Evolutionary conservation across 2,888 invertebrate species (phyloP).

Genomic region (Philaethria dido): DNA sequence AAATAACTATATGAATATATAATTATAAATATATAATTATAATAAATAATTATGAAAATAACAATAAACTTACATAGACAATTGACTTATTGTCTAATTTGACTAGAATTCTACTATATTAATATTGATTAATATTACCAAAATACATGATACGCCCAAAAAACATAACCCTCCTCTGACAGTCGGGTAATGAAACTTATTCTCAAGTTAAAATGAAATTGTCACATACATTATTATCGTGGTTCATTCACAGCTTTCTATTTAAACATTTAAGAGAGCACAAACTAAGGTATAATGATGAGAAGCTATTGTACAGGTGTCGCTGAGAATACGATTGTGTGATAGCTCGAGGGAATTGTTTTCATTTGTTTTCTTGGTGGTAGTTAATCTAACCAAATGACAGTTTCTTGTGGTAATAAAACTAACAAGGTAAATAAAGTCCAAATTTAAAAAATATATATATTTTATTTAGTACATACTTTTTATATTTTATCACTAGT

Average conservation of each 20-base stretch:
- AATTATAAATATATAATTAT: too few relatives aligned
- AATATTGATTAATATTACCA: too few relatives aligned
- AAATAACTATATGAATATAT: too few relatives aligned
- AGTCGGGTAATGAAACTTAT: background rate
- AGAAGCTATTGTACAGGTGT: slow-evolving; percentile 63
- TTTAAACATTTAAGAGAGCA: slow-evolving; percentile 46
- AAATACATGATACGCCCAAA: too few relatives aligned
- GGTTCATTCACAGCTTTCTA: slow-evolving; percentile 44
- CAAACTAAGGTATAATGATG: slow-evolving; percentile 57
- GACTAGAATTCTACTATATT: too few relatives aligned
- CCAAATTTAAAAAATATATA: too few relatives aligned
- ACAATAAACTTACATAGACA: too few relatives aligned
- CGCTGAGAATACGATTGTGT: slow-evolving; percentile 56
- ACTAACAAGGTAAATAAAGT: slow-evolving; percentile 1
- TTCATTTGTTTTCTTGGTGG: slow-evolving; percentile 21
- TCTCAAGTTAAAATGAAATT: slow-evolving; percentile 21
- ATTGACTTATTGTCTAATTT: too few relatives aligned
- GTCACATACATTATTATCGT: slow-evolving; percentile 40
- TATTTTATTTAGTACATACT: too few relatives aligned
- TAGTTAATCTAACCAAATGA: slow-evolving; percentile 3
- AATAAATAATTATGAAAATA: too few relatives aligned
- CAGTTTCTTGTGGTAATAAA: background rate
- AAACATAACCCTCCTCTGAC: too few relatives aligned
- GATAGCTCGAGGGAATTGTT: slow-evolving; percentile 49
- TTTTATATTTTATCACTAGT: too few relatives aligned